phyloP scores from a whole-genome alignment of 2,888 invertebrate genomes.

The Coleophora deauratella region DNA sequence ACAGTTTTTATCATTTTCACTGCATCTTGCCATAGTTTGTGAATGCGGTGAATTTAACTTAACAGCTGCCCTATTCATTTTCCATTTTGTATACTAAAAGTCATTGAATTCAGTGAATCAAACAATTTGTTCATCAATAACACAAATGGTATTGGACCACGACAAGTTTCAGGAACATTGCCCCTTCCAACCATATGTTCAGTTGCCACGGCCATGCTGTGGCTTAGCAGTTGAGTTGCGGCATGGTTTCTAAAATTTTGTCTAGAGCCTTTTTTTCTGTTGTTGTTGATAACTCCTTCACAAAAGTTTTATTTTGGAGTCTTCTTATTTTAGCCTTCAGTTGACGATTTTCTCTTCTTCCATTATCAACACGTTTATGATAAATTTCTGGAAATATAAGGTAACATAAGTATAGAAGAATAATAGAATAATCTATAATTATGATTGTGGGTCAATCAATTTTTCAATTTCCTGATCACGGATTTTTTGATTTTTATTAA shows the following conservation, averaged over 20 bases:
- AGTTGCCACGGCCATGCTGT: slow-evolving; percentile 21
- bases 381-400: too few species aligned
- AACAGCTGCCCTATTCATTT: slow-evolving; percentile 15
- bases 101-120: slow-evolving; percentile 12
- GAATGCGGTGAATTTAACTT: slow-evolving; percentile 9
- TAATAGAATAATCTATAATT: too few species aligned
- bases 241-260: slow-evolving; percentile 19
- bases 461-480: neutral
- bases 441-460: neutral
- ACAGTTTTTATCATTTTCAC: slow-evolving; percentile 12
- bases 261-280: too few species aligned
- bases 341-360: too few species aligned
- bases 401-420: too few species aligned
- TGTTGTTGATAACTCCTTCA: too few species aligned
- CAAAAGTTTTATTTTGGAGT: too few species aligned
- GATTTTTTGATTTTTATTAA: neutral
- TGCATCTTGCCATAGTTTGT: slow-evolving; percentile 12
- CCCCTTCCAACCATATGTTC: slow-evolving; percentile 16
- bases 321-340: too few species aligned
- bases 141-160: slow-evolving; percentile 9
- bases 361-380: too few species aligned
- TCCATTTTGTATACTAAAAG: slow-evolving; percentile 9
- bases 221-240: slow-evolving; percentile 25
- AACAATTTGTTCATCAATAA: slow-evolving; percentile 15
- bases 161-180: slow-evolving; percentile 11